Base-by-base conservation (phyloP, 1,140 invertebrate species). In the Akabosia matsudoensis region DNA sequence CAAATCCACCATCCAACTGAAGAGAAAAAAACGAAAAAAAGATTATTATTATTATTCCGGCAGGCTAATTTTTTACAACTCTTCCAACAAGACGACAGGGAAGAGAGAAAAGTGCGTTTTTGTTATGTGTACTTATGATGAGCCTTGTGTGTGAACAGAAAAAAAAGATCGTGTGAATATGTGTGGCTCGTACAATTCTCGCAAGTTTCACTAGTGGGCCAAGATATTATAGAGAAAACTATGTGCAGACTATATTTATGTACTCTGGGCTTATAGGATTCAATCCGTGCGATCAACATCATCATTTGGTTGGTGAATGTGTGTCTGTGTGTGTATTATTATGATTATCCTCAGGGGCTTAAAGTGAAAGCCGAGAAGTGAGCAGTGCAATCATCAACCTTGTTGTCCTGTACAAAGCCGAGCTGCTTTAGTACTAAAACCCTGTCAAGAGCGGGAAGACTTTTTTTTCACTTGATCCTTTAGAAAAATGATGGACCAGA, bases 41-140 rank as follows among this genome's bases (percentile, higher is more conserved):
- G 61, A 67, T 67, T 67, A 67, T 67, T 67, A 67, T 67, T 67
- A 28, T 31, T 30, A 28, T 67, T 67, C 61, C 61, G 24, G 28
- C 61, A 67, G 61, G 61, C 61, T 67, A 67, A 67, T 67, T 67
- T 67, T 67, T 67, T 67, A 67, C 61, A 67, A 67, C 54, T 61
- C 54, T 61, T 61, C 24, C 24, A 4, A 4, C 24, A 67, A 22
- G 61, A 67, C 3, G 61, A 28, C 10, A 45, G 37, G 37, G 18
- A 18, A 45, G 37, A 45, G 18, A 45, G 7, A 45, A 45, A 45
- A 45, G 37, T 45, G 37, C 37, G 37, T 45, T 45, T n/a, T n/a
- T 45, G 37, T 45, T 45, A 45, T 45, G 37, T 45, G 37, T 45
- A 45, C 37, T 45, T 45, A 45, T 45, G 37, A 45, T 45, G 37